phyloP scores from a whole-genome alignment of 2,113 vertebrate genomes.

The Eulemur rufifrons region DNA sequence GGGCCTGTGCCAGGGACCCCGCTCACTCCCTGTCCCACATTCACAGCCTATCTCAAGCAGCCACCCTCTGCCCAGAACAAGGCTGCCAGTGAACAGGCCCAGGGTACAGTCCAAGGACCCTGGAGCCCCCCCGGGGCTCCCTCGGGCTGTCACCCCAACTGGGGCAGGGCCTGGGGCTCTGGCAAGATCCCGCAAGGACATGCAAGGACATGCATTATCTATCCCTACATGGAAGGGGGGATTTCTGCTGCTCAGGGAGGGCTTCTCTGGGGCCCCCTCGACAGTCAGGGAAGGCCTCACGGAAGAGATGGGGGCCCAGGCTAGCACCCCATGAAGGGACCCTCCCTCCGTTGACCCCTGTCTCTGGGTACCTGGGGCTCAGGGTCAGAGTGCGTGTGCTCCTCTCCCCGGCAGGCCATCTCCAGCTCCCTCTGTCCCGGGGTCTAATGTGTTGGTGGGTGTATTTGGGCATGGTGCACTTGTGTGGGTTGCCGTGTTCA shows the following conservation, averaged over 20 bases:
- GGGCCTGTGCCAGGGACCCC: not conserved
- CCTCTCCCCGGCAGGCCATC: not conserved
- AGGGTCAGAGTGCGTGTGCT: not conserved
- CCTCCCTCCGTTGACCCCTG: not conserved
- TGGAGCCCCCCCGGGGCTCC: not conserved
- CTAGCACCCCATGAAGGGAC: not conserved
- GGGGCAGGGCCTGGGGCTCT: not conserved
- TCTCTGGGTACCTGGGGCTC: not conserved
- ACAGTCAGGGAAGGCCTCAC: not conserved
- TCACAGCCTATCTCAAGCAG: not conserved
- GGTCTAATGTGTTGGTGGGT: no score
- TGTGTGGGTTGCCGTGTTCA: rapidly evolving
- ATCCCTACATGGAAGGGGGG: not conserved
- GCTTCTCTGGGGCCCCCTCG: not conserved
- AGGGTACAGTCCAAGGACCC: not conserved
- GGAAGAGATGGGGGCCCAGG: not conserved
- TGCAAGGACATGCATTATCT: not conserved
- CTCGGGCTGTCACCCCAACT: no score
- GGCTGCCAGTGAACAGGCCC: no score
- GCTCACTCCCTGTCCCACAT: no score
- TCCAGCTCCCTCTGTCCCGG: not conserved
- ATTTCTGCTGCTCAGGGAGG: not conserved
- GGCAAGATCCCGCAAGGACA: not conserved
- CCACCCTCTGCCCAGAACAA: not conserved
- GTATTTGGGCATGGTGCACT: not conserved